These are phyloP conservation scores for Eira barbara DNA, from an alignment of 2,113 vertebrate genomes.

Conservation along the genomic window DNA sequence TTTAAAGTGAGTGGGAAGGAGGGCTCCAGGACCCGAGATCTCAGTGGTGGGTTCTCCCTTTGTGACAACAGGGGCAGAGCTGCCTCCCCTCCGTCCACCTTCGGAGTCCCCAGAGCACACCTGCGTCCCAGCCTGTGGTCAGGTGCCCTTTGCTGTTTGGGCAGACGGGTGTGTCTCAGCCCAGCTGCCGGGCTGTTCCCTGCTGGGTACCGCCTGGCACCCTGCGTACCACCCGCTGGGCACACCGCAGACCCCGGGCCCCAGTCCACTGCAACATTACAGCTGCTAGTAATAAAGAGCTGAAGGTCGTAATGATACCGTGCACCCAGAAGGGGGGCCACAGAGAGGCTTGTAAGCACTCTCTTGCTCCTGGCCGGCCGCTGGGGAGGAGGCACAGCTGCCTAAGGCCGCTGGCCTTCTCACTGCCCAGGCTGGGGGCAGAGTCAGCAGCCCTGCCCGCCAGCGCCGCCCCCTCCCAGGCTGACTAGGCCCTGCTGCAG, in stretches of 20 bases:
- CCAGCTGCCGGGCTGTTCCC: background rate
- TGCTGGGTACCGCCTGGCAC: background rate
- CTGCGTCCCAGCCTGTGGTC: background rate
- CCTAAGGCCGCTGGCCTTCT: background rate
- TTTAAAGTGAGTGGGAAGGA: conserved; percentile 59
- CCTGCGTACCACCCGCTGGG: background rate
- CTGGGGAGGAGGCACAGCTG: background rate
- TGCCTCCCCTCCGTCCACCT: no score
- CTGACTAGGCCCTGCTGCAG: background rate
- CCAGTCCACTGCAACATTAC: rapidly evolving
- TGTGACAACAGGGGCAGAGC: background rate
- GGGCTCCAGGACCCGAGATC: conserved; percentile 31
- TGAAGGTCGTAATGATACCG: background rate
- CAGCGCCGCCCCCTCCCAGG: background rate
- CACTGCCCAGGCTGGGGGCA: no score
- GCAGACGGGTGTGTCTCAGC: background rate
- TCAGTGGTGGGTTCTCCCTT: conserved; percentile 34
- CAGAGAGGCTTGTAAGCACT: background rate
- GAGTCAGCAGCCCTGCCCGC: background rate
- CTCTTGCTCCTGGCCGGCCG: background rate
- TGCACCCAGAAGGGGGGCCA: background rate
- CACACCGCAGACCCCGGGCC: background rate
- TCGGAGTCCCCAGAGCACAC: background rate
- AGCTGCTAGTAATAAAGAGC: background rate
- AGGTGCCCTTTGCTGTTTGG: background rate